phyloP scores from a whole-genome alignment of 2,797 vertebrate species.

The Phataginus tetradactyla region DNA sequence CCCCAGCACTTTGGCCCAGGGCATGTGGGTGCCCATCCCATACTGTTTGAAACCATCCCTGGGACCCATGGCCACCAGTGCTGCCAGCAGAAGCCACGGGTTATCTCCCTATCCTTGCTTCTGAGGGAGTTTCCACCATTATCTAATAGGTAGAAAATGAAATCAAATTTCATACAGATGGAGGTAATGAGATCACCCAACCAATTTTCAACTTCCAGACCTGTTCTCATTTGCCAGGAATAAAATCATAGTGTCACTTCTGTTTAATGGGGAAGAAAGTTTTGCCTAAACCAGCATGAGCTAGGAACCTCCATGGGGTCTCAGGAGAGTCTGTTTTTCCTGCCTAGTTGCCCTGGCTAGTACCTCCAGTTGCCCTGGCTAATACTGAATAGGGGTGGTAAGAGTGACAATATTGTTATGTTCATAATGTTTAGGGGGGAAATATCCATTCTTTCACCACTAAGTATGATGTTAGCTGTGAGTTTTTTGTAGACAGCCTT shows the following conservation, averaged over 20 bases:
- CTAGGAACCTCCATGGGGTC: background rate
- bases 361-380: background rate
- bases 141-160: background rate
- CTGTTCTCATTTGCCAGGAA: background rate
- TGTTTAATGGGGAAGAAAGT: background rate
- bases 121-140: background rate
- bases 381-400: background rate
- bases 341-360: background rate
- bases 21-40: background rate
- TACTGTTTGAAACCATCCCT: background rate
- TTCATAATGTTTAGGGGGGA: background rate
- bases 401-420: background rate
- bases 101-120: background rate
- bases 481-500: background rate
- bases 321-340: background rate
- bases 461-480: background rate
- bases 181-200: background rate
- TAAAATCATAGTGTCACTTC: background rate
- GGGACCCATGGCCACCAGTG: background rate
- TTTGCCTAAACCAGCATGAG: background rate
- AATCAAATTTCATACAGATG: background rate
- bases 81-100: background rate
- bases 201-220: background rate
- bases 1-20: background rate
- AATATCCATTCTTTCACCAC: background rate